phyloP scores from a whole-genome alignment of 2,797 vertebrate genomes.

The Paramormyrops hopkinsi region DNA sequence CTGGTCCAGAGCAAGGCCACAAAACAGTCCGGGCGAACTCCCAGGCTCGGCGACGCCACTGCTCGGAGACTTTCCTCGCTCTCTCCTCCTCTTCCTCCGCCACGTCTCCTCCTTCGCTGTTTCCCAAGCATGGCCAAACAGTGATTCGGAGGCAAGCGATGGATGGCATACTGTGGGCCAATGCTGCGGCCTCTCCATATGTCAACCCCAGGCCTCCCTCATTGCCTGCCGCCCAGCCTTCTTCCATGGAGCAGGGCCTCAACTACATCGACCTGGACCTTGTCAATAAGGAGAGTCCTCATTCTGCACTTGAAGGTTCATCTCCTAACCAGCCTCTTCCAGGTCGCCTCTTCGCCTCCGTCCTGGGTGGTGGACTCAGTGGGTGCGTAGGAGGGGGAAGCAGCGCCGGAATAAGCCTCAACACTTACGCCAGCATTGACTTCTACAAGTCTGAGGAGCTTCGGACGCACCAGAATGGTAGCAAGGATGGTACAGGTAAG shows the following conservation, averaged over 20 bases:
- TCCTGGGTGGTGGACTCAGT: conserved; percentile 34
- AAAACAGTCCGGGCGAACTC: conserved; percentile 49
- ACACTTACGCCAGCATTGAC: conserved; percentile 74
- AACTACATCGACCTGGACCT: conserved; percentile 79
- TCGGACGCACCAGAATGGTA: conserved; percentile 57
- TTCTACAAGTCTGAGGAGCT: conserved; percentile 71
- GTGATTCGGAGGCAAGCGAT: conserved; percentile 50
- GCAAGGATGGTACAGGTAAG: conserved; percentile 65
- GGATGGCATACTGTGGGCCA: conserved; percentile 60
- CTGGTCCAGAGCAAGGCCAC: conserved; percentile 54
- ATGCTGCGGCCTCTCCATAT: conserved; percentile 35
- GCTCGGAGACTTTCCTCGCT: conserved; percentile 55
- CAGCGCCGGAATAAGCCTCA: conserved; percentile 46
- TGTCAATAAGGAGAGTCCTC: conserved; percentile 52
- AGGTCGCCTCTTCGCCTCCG: conserved; percentile 29
- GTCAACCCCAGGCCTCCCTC: conserved; percentile 42
- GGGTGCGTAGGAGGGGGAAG: conserved; percentile 39
- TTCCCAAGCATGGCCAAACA: conserved; percentile 52
- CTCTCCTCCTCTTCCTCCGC: conserved; percentile 49
- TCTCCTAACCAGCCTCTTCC: conserved; percentile 47
- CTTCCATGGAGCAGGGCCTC: conserved; percentile 60
- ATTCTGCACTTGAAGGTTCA: conserved; percentile 51
- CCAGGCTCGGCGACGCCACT: conserved; percentile 51
- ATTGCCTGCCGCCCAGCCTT: conserved; percentile 47
- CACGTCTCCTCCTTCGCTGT: conserved; percentile 55